Evolutionary conservation across 2,113 vertebrate genomes (phyloP).

Genomic region (Riparia riparia): DNA sequence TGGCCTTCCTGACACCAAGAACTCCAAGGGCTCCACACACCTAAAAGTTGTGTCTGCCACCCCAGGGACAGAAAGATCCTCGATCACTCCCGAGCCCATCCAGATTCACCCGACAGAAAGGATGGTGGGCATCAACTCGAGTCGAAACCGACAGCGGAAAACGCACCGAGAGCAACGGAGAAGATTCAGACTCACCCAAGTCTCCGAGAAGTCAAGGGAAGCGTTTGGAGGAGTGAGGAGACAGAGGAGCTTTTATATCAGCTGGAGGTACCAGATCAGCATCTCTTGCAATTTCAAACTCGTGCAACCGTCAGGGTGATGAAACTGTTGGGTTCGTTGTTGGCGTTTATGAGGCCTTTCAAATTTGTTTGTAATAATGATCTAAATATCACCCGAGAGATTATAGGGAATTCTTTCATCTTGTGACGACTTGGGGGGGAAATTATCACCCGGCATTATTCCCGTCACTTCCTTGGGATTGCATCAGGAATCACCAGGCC

Average conservation of each 20-base stretch:
- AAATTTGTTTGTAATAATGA: background rate
- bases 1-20: background rate
- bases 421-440: background rate
- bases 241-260: conserved; percentile 13
- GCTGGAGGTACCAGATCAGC: background rate
- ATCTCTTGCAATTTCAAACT: background rate
- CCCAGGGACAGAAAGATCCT: background rate
- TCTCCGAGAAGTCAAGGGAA: background rate
- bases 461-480: background rate
- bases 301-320: background rate
- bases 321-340: background rate
- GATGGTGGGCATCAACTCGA: background rate
- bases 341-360: background rate
- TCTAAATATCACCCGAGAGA: background rate
- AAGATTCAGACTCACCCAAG: conserved; percentile 27
- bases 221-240: background rate
- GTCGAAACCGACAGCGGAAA: background rate
- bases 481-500: background rate
- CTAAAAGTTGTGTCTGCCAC: background rate
- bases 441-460: background rate
- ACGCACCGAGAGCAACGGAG: fast-evolving
- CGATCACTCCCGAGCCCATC: fast-evolving
- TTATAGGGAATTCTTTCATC: conserved; percentile 32
- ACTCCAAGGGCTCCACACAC: fast-evolving
- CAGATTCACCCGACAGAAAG: background rate